Conservation (phyloP, 1,140 invertebrate species). For the Tenebrio molitor region DNA sequence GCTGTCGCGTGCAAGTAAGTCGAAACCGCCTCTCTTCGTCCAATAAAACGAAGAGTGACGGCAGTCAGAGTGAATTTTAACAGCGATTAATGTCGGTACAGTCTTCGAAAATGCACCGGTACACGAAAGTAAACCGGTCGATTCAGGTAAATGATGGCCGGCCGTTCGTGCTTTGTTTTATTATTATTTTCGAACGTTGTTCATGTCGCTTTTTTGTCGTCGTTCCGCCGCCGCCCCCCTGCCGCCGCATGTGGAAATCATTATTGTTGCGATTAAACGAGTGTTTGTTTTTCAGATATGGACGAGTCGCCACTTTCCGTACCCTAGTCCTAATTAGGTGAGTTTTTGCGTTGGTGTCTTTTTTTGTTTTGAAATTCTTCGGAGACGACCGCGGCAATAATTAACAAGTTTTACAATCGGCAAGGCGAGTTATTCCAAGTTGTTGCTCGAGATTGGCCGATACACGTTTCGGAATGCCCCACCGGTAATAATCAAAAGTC, state of each 20-base stretch:
- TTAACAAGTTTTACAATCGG: conserved; percentile 29
- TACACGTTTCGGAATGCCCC: conserved; percentile 21
- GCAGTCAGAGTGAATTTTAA: conserved; percentile 53
- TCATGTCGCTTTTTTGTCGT: conserved; percentile 19
- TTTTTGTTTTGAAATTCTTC: conserved; percentile 9
- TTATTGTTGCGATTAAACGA: conserved; percentile 3
- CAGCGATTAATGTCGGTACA: conserved; percentile 54
- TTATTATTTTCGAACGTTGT: conserved; percentile 43
- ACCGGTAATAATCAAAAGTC: conserved; percentile 8
- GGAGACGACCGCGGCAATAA: conserved; percentile 2
- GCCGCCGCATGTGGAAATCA: conserved; percentile 3
- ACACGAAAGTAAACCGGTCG: conserved; percentile 53
- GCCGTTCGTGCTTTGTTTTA: conserved; percentile 49
- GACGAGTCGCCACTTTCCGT: conserved; percentile 16
- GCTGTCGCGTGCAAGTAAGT: conserved; percentile 24
- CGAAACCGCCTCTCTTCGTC: conserved; percentile 6
- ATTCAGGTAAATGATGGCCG: conserved; percentile 52
- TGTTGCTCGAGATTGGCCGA: conserved; percentile 13
- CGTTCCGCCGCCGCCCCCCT: background rate
- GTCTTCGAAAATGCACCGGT: conserved; percentile 52
- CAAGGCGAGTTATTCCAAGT: background rate
- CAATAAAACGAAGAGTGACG: conserved; percentile 51
- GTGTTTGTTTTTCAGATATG: conserved; percentile 16
- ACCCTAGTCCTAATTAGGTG: conserved; percentile 36
- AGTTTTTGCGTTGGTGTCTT: conserved; percentile 16